Base-by-base conservation (phyloP, 2,113 vertebrate genomes). In the Pachypanchax playfairii region DNA sequence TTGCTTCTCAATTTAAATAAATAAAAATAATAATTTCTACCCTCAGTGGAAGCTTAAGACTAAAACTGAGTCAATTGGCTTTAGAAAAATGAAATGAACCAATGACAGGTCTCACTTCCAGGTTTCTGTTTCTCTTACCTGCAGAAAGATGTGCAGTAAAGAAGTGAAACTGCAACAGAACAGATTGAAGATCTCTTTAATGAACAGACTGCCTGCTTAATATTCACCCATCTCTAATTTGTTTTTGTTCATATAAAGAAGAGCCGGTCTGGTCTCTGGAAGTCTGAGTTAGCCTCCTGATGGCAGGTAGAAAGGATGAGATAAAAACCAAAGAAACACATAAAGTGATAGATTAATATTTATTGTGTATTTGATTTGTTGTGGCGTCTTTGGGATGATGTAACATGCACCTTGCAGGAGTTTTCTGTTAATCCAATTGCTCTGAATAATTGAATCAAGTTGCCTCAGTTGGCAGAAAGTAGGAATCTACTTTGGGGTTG, bases 211-310 rank as follows among this genome's bases (percentile, higher is more conserved):
- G 62, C 60, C 57, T 64, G 73, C 51, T 43, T 63, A 14, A 13
- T 36, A 50, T 39, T 15, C 48, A 12, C 61, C 22, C 26, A n/a
- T n/a, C 65, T 53, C 54, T 46, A 53, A 52, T 36, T 39, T 56
- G 51, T 53, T 41, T 33, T n/a, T 71, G 17, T 38, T 28, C 29
- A 48, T 54, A 60, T 66, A 54, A 82, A 63, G 55, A 43, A 73
- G 58, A 48, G 25, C 28, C 59, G 8, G 68, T 77, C 58, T 58
- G 43, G 48, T 42, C 21, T 62, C 24, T 58, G 57, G 72, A 66
- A 31, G 56, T 48, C 56, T 35, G 57, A 20, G 21, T 17, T 11
- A 22, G 21, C 4, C 24, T 33, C 24, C 36, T n/a, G 52, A 53
- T 52, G 69, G 75, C 59, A 50, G 55, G 56, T 43, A 64, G 64